Base-by-base conservation (phyloP, 2,113 vertebrate species). In the Electrona antarctica region DNA sequence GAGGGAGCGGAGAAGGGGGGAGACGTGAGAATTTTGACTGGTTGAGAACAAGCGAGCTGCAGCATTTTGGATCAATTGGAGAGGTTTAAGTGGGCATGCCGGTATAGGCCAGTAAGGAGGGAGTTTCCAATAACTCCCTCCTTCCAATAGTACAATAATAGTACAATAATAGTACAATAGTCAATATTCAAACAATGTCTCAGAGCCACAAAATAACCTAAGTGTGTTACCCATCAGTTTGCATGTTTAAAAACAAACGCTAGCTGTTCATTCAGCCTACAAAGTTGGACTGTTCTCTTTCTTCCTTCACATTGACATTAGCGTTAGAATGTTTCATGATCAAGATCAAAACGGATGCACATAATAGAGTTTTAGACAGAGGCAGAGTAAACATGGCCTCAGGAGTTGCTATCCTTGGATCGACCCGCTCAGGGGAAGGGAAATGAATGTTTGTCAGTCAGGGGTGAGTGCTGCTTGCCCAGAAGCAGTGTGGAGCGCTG, bases 141-240 rank as follows among this genome's bases (percentile, higher is more conserved):
- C 21, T 21, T 21, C 21, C 21, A 21, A 21, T 21, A 21, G 21
- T 21, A 21, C 21, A 21, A 21, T 21, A 21, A 21, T 21, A 21
- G 21, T 21, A 21, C 21, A 21, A 21, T 21, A 21, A 21, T 21
- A 21, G 21, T 21, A 21, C 21, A 21, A 21, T 21, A 21, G 21
- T 21, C 21, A 21, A 92, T 91, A 92, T 88, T 90, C 89, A 90
- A 89, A 88, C 89, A 84, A 85, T 80, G 84, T 86, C 85, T 89
- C 89, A 92, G 81, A 91, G 78, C 78, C 74, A 69, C 65, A 69
- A 85, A 90, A 91, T 86, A 90, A 88, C 90, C 89, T 21, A 79
- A 83, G 87, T 90, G 12, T 88, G 80, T 85, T 89, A 91, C 86
- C 85, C 76, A 68, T 74, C 78, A 76, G 87, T 87, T 85, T 87